Evolutionary conservation across 2,113 vertebrate species (phyloP).

Genomic region (Telmatochromis sp.): DNA sequence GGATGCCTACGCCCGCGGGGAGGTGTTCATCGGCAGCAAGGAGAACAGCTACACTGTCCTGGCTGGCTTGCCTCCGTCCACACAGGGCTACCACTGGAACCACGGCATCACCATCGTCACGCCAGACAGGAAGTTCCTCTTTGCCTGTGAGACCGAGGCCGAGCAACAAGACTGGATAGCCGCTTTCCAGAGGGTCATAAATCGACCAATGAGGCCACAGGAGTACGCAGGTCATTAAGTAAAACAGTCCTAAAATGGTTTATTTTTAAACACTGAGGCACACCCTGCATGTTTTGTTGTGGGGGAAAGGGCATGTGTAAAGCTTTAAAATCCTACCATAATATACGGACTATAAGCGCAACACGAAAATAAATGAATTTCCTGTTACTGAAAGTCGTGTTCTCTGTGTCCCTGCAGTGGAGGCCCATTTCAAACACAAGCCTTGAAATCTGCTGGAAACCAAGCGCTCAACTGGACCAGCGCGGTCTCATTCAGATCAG

Average conservation of each 20-base stretch:
- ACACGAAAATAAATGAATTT: neutral
- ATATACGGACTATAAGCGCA: accelerated
- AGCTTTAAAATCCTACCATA: neutral
- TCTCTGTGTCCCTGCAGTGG: constrained; percentile 74
- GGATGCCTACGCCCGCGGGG: constrained; percentile 93
- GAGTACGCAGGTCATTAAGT: constrained; percentile 84
- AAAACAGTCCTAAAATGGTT: neutral
- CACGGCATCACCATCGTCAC: constrained; percentile 94
- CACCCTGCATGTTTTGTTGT: neutral
- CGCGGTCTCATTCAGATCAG: constrained; percentile 21
- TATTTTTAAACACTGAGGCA: neutral
- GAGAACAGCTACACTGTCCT: constrained; percentile 91
- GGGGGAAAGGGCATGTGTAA: neutral
- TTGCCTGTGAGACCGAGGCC: constrained; percentile 85
- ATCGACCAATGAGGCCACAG: constrained; percentile 93
- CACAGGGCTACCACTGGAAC: constrained; percentile 89
- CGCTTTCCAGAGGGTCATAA: constrained; percentile 88
- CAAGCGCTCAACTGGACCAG: neutral
- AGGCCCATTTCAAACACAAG: constrained; percentile 98
- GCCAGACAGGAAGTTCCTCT: constrained; percentile 91
- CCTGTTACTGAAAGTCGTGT: neutral
- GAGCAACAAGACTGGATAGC: constrained; percentile 89
- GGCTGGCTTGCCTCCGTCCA: constrained; percentile 80
- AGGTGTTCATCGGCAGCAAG: constrained; percentile 96
- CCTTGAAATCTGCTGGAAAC: constrained; percentile 68